These are phyloP conservation scores for Haliclona indistincta DNA, from an alignment of 37 sponge, comb jelly and placozoan species.

Conservation along the genomic window DNA sequence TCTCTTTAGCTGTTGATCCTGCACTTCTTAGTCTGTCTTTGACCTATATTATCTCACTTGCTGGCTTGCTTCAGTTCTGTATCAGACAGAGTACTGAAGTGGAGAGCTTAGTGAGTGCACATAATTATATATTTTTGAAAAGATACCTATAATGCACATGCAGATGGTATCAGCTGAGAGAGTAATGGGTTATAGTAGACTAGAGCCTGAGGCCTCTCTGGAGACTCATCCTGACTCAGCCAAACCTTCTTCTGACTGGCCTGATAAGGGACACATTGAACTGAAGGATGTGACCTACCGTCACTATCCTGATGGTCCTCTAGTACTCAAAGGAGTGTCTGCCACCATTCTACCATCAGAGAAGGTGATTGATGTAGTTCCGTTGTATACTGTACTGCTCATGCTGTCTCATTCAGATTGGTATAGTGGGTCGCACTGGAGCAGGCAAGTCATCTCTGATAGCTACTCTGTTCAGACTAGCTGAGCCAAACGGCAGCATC, in stretches of 20 bases:
- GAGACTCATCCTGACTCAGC: slow-evolving; percentile 25
- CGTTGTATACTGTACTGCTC: too few relatives aligned
- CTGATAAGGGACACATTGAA: slow-evolving; percentile 45
- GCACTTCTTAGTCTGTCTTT: slow-evolving; percentile 75
- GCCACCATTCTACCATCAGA: slow-evolving; percentile 54
- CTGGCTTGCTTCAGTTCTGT: slow-evolving; percentile 75
- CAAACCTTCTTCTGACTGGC: slow-evolving; percentile 65
- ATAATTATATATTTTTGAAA: slow-evolving; percentile 74
- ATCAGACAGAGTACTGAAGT: slow-evolving; percentile 83
- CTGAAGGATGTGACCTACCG: slow-evolving; percentile 43
- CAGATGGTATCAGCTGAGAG: slow-evolving; percentile 85
- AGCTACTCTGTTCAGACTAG: too few relatives aligned
- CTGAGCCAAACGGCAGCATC: too few relatives aligned
- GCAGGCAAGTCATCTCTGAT: too few relatives aligned
- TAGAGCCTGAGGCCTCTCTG: slow-evolving; percentile 54
- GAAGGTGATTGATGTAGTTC: slow-evolving; percentile 67
- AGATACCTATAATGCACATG: too few relatives aligned
- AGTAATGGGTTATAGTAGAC: slow-evolving; percentile 51
- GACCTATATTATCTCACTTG: slow-evolving; percentile 65
- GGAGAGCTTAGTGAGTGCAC: too few relatives aligned
- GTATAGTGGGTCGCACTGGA: too few relatives aligned
- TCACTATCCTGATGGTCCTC: slow-evolving; percentile 39
- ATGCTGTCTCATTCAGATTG: too few relatives aligned
- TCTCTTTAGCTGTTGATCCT: too few relatives aligned
- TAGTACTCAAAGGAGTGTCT: slow-evolving; percentile 57